Evolutionary conservation across 2,797 vertebrate species (phyloP), one percentile per base, ranked within the genome.

Genomic region (Poecilia velifera): DNA sequence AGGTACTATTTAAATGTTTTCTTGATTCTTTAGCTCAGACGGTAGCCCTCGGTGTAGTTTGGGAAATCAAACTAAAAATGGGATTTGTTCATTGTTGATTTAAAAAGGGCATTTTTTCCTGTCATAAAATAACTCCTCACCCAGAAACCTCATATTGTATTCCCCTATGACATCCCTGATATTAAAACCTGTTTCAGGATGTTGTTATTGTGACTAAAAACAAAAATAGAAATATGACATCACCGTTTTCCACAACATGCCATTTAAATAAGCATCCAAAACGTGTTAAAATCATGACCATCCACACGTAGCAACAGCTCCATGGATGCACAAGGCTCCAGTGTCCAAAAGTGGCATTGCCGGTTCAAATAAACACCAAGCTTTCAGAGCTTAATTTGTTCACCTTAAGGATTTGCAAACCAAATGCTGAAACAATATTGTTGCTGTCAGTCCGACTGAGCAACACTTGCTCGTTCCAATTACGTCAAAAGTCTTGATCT

Each of bases 401-500:
- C 45, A 73, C 59, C 55, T 82, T 78, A 43, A 73, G 66, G 78
- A 83, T 89, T 87, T 89, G 72, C 73, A 84, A 84, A 76, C 79
- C 78, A 90, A 88, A 87, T 80, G 73, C 20, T 79, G 66, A 72
- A 79, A 80, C 86, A 89, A 89, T 84, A 86, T 90, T 89, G 78
- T 90, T 84, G 47, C 72, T 86, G 77, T 64, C 89, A 86, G 51
- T 86, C 89, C 83, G 86, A 73, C 87, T 57, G 76, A 85, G 80
- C 86, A 89, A 74, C 81, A 73, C 82, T 86, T 89, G 82, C 83
- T 90, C 82, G 59, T 76, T 82, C 81, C 80, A 91, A 86, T 89
- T 91, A 88, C 81, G 75, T 79, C 51, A 47, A 81, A 88, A 6
- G 78, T 84, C 91, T 81, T 87, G 86, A 91, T 89, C 86, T 85